Evolutionary conservation across 1,140 invertebrate species (phyloP), one percentile per base, ranked within the genome.

Genomic region (Ips nitidus): DNA sequence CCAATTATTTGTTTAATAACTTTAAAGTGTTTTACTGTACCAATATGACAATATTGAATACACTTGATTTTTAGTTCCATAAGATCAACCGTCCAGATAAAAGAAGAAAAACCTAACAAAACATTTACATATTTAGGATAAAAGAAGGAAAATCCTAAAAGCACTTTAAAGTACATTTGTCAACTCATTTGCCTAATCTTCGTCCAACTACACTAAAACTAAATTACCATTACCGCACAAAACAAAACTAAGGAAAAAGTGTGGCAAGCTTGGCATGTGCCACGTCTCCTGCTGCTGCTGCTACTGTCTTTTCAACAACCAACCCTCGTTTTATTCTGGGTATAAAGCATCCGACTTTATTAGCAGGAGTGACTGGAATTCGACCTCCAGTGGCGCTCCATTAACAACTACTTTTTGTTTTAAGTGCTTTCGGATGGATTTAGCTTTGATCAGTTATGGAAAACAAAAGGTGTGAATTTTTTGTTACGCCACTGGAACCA

Each of bases 251-350:
- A 22, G 22, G 45, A 2, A 61, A 61, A 50, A 45, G 36, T 61
- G 47, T 50, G 59, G 59, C 59, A 61, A 45, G 43, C 43, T 6
- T 61, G 59, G 59, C 43, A 50, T 45, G 52, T 61, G 22, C 22
- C 22, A 22, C 52, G 42, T 50, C 59, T 61, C 38, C 59, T 3
- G 4, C 3, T 39, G 36, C 45, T 42, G 36, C 45, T 55, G 41
- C 53, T 22, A 22, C 22, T 22, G 22, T 22, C 22, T 22, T 22
- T 41, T 67, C 47, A 53, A 36, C 52, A 4, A 36, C 40, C 52
- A 39, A 36, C 66, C 38, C 56, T 68, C 52, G 52, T 68, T 60
- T 68, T 64, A 65, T 52, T 37, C 53, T 22, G 22, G 52, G 57
- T 40, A 65, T 70, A 57, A 56, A 53, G 41, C 36, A 6, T 22